Base-by-base conservation (phyloP, 2,113 vertebrate species). In the Baryphthengus martii region DNA sequence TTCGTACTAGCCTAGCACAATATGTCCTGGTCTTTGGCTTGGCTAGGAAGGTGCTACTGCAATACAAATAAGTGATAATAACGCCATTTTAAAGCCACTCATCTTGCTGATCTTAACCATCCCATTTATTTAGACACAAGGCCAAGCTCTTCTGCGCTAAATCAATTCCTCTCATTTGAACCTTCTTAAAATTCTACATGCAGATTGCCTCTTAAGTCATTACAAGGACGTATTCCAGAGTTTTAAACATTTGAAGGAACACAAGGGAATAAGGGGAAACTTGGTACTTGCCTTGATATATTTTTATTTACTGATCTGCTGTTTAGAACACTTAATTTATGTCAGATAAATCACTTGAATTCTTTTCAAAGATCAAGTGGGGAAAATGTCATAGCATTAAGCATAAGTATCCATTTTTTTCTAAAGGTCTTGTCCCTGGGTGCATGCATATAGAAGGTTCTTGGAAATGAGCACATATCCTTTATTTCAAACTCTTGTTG, bases 291-390 rank as follows among this genome's bases (percentile, higher is more conserved):
- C 56, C 58, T 78, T 88, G 65, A 61, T 92, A 66, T 88, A 61
- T 84, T 93, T 96, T 95, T 97, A 87, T 95, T 97, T 97, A 96
- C 94, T 95, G 88, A 85, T 97, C 72, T 83, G 62, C 87, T 96
- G 84, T 88, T 95, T 90, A 77, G 67, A 56, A 55, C 80, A 88
- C 79, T 97, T 97, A 94, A 97, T 95, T 96, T 93, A 78, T 92
- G 89, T 90, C 93, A 91, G 65, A 97, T 96, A 97, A 96, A 96
- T 95, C 92, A 96, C 84, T 68, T 82, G 76, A 92, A 86, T 75
- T 88, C 90, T 76, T 62, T 76, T 72, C 84, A 94, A 96, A 96
- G 91, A 92, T 96, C 93, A 95, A 90, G 77, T 92, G 72, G 40
- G 65, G 73, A 84, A 96, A 97, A 96, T 94, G 96, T 95, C 93